Evolutionary conservation across 2,888 invertebrate species (phyloP).

Genomic region (Helobdella robusta): DNA sequence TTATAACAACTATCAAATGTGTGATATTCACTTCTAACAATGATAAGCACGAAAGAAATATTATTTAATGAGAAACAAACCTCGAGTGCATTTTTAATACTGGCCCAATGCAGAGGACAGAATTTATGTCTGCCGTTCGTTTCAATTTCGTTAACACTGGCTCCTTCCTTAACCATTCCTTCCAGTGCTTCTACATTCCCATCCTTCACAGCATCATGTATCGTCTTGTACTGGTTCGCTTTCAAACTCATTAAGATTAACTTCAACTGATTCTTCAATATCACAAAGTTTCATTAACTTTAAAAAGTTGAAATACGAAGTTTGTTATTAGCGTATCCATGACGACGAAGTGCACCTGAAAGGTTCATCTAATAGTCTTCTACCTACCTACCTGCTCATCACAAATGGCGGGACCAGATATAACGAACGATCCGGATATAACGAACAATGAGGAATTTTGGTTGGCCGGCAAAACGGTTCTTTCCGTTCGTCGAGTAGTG

Average conservation of each 20-base stretch:
- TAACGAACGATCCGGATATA: too few species aligned
- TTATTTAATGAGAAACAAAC: conserved; percentile 39
- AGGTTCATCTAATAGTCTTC: too few species aligned
- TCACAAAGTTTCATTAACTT: neutral
- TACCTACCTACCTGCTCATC: too few species aligned
- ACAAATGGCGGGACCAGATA: too few species aligned
- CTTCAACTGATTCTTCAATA: too few species aligned
- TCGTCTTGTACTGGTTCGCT: conserved; percentile 28
- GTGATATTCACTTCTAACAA: too few species aligned
- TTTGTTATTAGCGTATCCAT: neutral
- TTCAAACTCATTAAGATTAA: too few species aligned
- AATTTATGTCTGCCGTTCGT: conserved; percentile 45
- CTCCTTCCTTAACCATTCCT: conserved; percentile 48
- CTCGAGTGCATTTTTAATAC: conserved; percentile 47
- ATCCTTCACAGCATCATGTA: conserved; percentile 38
- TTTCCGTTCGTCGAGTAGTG: too few species aligned
- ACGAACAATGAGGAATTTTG: too few species aligned
- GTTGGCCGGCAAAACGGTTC: too few species aligned
- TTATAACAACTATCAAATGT: too few species aligned
- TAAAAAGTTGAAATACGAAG: neutral
- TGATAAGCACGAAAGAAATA: too few species aligned
- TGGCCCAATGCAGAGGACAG: conserved; percentile 48
- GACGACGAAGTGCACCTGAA: neutral
- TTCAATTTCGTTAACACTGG: conserved; percentile 49
- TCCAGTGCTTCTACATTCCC: conserved; percentile 46